Percentiles rank a stretch among this genome's conserved stretches.
Evolutionary conservation across 2,888 invertebrate genomes (phyloP).

Genomic region (Mechanitis mazaeus): DNA sequence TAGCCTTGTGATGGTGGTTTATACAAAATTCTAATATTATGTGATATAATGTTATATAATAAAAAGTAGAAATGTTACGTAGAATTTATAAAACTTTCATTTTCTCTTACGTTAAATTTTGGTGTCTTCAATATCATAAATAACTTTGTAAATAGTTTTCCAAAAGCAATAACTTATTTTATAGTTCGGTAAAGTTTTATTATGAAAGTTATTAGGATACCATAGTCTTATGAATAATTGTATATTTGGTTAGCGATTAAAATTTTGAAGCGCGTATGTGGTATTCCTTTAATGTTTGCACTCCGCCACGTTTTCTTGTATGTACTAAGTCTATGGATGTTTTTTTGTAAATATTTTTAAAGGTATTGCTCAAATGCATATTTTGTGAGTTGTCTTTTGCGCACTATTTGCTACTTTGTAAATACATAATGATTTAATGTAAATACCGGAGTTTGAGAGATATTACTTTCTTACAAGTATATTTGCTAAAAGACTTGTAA

Average conservation of each 20-base stretch:
- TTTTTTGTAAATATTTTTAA: conserved; percentile 71
- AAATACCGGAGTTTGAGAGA: conserved; percentile 58
- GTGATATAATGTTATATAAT: conserved; percentile 65
- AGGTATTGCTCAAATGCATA: conserved; percentile 76
- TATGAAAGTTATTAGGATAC: conserved; percentile 20
- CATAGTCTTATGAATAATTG: conserved; percentile 24
- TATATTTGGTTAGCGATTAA: conserved; percentile 20
- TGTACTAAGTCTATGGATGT: conserved; percentile 44
- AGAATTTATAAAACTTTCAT: conserved; percentile 8
- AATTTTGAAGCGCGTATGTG: conserved; percentile 15
- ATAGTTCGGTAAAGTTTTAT: conserved; percentile 29
- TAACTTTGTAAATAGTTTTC: conserved; percentile 35
- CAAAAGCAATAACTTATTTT: conserved; percentile 38
- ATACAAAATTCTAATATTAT: conserved; percentile 73
- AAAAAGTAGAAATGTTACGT: conserved; percentile 44
- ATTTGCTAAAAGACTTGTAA: conserved; percentile 37
- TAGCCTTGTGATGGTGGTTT: conserved; percentile 35
- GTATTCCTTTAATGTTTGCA: conserved; percentile 27
- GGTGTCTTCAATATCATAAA: conserved; percentile 32
- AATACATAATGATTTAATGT: conserved; percentile 57
- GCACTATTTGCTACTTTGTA: conserved; percentile 75
- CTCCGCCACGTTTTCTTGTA: conserved; percentile 34
- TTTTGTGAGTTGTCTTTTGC: conserved; percentile 75
- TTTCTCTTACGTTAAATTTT: conserved; percentile 33
- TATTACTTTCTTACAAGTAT: conserved; percentile 43